These are phyloP conservation scores for Prietella phreatophila DNA, from an alignment of 2,113 vertebrate species.

Conservation along the genomic window DNA sequence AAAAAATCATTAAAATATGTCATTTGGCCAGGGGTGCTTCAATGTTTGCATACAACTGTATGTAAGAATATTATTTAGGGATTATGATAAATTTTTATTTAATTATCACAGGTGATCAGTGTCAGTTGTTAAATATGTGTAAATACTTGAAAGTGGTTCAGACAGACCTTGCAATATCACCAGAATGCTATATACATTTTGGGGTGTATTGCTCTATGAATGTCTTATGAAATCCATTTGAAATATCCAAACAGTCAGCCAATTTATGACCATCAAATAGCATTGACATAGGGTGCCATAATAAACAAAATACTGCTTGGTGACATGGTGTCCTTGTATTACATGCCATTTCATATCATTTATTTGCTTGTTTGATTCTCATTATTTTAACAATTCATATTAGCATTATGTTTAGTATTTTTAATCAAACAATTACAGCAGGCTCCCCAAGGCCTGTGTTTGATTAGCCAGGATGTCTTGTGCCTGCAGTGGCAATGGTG, in stretches of 20 bases:
- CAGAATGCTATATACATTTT: not conserved
- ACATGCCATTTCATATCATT: not conserved
- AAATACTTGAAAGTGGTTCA: not conserved
- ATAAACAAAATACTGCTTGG: not conserved
- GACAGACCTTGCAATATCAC: not conserved
- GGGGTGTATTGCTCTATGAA: not conserved
- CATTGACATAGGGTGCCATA: not conserved
- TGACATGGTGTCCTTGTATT: not conserved
- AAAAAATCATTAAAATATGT: too few species aligned
- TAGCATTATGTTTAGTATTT: conserved; percentile 28
- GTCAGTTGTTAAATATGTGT: not conserved
- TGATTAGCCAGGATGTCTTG: conserved; percentile 38
- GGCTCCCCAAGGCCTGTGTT: conserved; percentile 11
- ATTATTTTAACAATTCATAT: conserved; percentile 22
- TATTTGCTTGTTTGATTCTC: not conserved
- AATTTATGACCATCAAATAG: not conserved
- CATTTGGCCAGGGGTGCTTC: not conserved
- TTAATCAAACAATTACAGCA: conserved; percentile 12
- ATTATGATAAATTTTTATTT: not conserved
- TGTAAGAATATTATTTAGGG: not conserved
- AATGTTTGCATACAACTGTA: not conserved
- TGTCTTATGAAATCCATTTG: not conserved
- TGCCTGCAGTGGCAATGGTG: not conserved
- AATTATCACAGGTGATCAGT: not conserved
- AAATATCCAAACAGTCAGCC: not conserved